Evolutionary conservation across 2,113 vertebrate genomes (phyloP), one percentile per base, ranked within the genome.

Genomic region (Motacilla tschutschensis): DNA sequence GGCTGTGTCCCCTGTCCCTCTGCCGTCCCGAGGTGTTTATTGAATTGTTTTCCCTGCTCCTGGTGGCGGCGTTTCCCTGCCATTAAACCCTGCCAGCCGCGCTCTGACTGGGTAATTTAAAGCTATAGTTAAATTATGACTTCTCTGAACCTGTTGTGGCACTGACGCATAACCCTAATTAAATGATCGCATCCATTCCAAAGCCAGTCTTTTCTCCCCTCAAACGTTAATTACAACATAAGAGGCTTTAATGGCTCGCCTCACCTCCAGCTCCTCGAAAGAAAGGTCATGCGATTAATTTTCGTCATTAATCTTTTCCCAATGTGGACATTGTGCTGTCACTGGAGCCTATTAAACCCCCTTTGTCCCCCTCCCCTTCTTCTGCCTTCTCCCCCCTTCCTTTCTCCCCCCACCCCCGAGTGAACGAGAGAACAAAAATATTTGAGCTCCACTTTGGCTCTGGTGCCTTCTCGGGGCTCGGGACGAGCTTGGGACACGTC

Each of bases 221-320:
- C 97, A 96, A 97, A 97, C 97, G 97, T 98, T 98, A 98, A 98
- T 98, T 98, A 98, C 98, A 98, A 98, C 98, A 98, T 98, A 98
- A 98, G 98, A 98, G 98, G 98, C 98, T 98, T 98, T 98, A 98
- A 98, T 98, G 98, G 98, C 98, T 97, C 94, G 95, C 97, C 98
- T 98, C 98, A 98, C 98, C 98, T 98, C 98, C 98, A 98, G 97
- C 98, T 98, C 98, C 97, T 98, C 97, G 96, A 98, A 97, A 97
- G 97, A 98, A 98, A 98, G 98, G 98, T 98, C 98, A 98, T 97
- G 96, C 97, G 97, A 98, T 98, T 98, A 98, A 98, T 98, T 98
- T 98, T 98, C 95, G 92, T 97, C 98, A 98, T 98, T 98, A 98
- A 98, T 98, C 98, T 98, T 98, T 97, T 97, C 97, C 96, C 96